Conservation (phyloP, 1,140 invertebrate species). For the Harpegnathos saltator region DNA sequence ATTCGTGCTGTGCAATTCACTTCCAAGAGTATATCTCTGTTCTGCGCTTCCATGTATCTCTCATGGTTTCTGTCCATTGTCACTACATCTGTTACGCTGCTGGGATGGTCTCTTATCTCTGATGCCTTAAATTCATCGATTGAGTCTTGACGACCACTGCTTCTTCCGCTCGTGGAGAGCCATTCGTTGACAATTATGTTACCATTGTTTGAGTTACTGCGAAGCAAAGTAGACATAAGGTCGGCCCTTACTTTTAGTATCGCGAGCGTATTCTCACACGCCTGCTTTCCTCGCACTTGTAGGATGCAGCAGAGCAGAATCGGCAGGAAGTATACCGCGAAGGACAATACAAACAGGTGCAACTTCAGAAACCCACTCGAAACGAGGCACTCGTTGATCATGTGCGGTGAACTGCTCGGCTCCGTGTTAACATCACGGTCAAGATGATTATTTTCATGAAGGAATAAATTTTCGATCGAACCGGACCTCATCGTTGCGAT, state of each 20-base stretch:
- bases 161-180: neutral
- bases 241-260: conserved; percentile 23
- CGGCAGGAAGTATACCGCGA: conserved; percentile 75
- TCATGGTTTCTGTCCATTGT: neutral
- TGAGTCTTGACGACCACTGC: neutral
- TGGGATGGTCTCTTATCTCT: neutral
- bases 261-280: conserved; percentile 14
- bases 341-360: conserved; percentile 70
- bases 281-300: conserved; percentile 48
- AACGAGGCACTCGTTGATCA: conserved; percentile 72
- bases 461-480: neutral
- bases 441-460: neutral
- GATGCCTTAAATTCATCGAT: neutral
- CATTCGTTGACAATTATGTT: neutral
- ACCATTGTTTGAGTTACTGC: neutral
- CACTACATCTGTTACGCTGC: neutral
- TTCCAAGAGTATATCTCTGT: conserved; percentile 13
- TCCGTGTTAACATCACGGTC: neutral
- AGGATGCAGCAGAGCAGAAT: conserved; percentile 72
- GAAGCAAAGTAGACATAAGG: no score
- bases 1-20: conserved; percentile 2
- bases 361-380: conserved; percentile 72
- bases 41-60: conserved; percentile 13
- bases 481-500: conserved; percentile 12
- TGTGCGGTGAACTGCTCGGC: conserved; percentile 3